A percentile compares a stretch with the other conserved stretches of the same genome.
These are phyloP conservation scores for Labeo catla DNA, from an alignment of 2,113 vertebrate genomes.

Conservation along the genomic window DNA sequence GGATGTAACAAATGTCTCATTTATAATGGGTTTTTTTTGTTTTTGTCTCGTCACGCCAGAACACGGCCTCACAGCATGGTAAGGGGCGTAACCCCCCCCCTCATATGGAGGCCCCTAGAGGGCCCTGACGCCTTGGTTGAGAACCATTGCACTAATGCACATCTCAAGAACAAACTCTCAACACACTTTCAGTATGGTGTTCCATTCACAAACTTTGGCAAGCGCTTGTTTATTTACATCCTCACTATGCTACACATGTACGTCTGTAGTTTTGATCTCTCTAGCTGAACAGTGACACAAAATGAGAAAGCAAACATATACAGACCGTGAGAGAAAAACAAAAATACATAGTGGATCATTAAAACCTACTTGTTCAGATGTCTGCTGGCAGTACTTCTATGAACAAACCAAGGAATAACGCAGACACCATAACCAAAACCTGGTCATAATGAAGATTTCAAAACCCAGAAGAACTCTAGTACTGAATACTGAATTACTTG, in stretches of 20 bases:
- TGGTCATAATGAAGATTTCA: background rate
- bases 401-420: background rate
- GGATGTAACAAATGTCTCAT: no score
- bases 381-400: conserved; percentile 21
- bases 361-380: conserved; percentile 9
- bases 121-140: background rate
- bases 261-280: conserved; percentile 67
- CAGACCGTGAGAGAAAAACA: conserved; percentile 53
- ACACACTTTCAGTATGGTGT: conserved; percentile 41
- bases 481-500: background rate
- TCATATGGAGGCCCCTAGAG: background rate
- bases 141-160: background rate
- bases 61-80: no score
- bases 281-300: conserved; percentile 50
- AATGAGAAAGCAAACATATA: conserved; percentile 60
- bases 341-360: background rate
- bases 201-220: conserved; percentile 84
- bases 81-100: no score
- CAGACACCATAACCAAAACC: background rate
- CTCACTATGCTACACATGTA: conserved; percentile 72
- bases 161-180: conserved; percentile 39
- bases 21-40: no score
- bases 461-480: background rate
- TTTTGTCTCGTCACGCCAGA: no score
- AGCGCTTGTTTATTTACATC: conserved; percentile 84